A percentile compares a stretch with the other conserved stretches of the same genome.
Evolutionary conservation across 2,113 vertebrate genomes (phyloP).

Genomic region (Catagonus wagneri): DNA sequence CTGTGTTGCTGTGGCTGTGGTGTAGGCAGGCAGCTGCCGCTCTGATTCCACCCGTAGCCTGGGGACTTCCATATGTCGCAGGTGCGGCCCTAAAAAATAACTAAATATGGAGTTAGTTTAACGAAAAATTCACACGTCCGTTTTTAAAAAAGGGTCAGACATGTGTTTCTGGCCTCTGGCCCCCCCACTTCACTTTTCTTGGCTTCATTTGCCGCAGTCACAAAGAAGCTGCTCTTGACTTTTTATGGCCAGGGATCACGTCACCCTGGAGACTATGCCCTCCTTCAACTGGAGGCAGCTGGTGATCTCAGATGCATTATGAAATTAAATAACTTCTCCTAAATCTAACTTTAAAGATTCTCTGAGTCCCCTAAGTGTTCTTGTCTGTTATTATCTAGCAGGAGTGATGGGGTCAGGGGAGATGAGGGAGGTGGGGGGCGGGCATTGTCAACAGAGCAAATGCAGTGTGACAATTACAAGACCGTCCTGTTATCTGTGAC

Average conservation of each 20-base stretch:
- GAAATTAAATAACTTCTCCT: slow-evolving; percentile 68
- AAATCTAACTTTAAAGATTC: slow-evolving; percentile 62
- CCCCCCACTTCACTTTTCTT: neutral
- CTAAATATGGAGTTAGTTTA: neutral
- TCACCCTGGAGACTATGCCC: neutral
- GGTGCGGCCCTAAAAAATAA: no score
- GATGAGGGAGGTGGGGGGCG: fast-evolving
- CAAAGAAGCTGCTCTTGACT: neutral
- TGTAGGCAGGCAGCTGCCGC: no score
- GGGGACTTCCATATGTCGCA: no score
- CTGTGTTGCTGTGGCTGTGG: no score
- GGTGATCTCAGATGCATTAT: slow-evolving; percentile 71
- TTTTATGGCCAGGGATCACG: slow-evolving; percentile 39
- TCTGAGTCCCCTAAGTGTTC: neutral
- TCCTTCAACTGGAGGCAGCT: slow-evolving; percentile 79
- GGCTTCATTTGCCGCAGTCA: slow-evolving; percentile 28
- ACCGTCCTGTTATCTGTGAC: neutral
- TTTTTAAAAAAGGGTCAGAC: slow-evolving; percentile 35
- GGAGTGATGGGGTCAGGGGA: neutral
- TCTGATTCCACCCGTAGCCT: no score
- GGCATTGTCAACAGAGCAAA: neutral
- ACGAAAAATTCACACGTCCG: neutral
- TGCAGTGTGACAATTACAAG: neutral
- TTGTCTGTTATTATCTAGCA: neutral
- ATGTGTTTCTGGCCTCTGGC: neutral